Evolutionary conservation across 2,113 vertebrate species (phyloP).

Genomic region (Halcyon malimbica): DNA sequence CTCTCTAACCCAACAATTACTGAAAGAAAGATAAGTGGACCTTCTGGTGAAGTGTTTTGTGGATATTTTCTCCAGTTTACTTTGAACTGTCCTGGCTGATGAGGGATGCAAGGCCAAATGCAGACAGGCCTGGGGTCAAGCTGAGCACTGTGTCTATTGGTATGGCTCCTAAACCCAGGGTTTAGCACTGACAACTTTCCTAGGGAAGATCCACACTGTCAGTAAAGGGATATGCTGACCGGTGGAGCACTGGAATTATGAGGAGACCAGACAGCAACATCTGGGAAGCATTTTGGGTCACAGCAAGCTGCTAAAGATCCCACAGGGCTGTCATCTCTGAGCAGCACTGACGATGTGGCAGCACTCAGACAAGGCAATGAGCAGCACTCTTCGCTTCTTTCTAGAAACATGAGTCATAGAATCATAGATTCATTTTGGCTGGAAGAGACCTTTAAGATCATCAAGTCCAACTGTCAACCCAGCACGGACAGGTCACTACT

Average conservation of each 20-base stretch:
- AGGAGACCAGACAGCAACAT: neutral
- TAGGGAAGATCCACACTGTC: neutral
- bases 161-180: neutral
- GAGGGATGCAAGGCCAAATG: neutral
- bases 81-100: neutral
- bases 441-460: neutral
- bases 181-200: neutral
- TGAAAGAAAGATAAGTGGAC: neutral
- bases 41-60: neutral
- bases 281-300: neutral
- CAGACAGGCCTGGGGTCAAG: neutral
- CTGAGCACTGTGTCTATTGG: neutral
- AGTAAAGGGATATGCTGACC: neutral
- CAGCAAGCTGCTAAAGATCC: neutral
- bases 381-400: neutral
- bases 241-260: neutral
- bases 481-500: neutral
- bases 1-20: neutral
- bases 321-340: neutral
- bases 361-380: neutral
- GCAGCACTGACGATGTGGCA: neutral
- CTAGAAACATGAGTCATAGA: neutral
- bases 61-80: neutral
- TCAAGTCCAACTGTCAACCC: neutral
- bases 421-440: neutral